Percentiles rank a stretch among this genome's conserved stretches.
Evolutionary conservation across 2,888 invertebrate species (phyloP).

Genomic region (Ashinkailepas kermadecensis): DNA sequence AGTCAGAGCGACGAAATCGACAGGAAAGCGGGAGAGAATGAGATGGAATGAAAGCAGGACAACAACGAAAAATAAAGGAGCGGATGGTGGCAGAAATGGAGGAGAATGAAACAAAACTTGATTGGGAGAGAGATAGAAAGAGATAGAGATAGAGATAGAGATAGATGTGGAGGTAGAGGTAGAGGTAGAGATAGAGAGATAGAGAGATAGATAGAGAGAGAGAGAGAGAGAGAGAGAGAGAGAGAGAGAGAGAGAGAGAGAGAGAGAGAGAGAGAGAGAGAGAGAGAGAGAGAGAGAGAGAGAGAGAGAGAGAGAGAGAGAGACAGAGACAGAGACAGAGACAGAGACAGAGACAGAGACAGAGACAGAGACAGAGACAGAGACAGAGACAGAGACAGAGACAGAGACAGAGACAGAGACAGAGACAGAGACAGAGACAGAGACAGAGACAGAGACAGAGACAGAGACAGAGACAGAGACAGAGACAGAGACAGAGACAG

Average conservation of each 20-base stretch:
- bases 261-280: slow-evolving; percentile 13
- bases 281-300: neutral
- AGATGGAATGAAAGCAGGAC: neutral
- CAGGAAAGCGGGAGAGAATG: neutral
- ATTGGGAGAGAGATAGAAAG: neutral
- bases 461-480: neutral
- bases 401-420: neutral
- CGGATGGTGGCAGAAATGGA: neutral
- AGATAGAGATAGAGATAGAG: neutral
- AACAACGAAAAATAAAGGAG: neutral
- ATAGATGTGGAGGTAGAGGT: neutral
- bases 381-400: neutral
- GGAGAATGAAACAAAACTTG: neutral
- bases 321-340: no score
- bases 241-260: neutral
- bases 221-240: neutral
- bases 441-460: neutral
- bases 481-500: neutral
- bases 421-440: neutral
- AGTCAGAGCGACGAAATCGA: no score
- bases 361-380: no score
- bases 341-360: no score
- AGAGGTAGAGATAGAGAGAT: neutral
- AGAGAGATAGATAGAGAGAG: neutral
- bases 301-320: neutral